Base-by-base conservation (phyloP, 2,113 vertebrate genomes). In the Monarcha castaneiventris region DNA sequence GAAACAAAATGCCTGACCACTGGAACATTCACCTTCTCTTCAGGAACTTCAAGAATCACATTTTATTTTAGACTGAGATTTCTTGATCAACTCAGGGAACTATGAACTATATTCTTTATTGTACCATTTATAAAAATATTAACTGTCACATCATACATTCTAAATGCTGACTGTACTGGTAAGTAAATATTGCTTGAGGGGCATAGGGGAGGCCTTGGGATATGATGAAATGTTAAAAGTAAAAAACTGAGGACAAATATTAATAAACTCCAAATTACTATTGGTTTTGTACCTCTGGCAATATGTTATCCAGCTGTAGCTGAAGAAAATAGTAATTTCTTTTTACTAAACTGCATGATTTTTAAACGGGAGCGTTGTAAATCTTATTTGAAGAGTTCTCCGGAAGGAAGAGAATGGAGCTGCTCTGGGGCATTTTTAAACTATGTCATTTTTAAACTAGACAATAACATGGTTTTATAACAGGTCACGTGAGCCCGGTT, bases 381-480 rank as follows among this genome's bases (percentile, higher is more conserved):
- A 94, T 85, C 82, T 88, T 83, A 56, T 48, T 71, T 74, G 67
- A 94, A 74, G 82, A 62, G 26, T 48, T 80, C 46, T 85, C 33
- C 59, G 48, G 75, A 73, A 95, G 71, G 76, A 91, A 84, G n/a
- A 93, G 67, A 41, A 27, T 33, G 44, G 27, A 83, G 63, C 19
- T 44, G 67, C 90, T 95, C 49, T 29, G 27, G 67, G 90, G 75
- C 72, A 88, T 74, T 96, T 96, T 91, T 74, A 69, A 96, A 80
- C 71, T 22, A 55, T 74, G 59, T 63, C 4, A 1, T 80, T 93
- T 94, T 93, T 67, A 86, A 94, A 66, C 66, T 33, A 94, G 84
- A 94, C 49, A 94, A 92, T 81, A 94, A 37, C 39, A 67, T 30
- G 59, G 82, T 90, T 95, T 96, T 94, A 26, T 90, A 96, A 95